Base-by-base conservation (phyloP, 1,140 invertebrate genomes). In the Hylaeus anthracinus region DNA sequence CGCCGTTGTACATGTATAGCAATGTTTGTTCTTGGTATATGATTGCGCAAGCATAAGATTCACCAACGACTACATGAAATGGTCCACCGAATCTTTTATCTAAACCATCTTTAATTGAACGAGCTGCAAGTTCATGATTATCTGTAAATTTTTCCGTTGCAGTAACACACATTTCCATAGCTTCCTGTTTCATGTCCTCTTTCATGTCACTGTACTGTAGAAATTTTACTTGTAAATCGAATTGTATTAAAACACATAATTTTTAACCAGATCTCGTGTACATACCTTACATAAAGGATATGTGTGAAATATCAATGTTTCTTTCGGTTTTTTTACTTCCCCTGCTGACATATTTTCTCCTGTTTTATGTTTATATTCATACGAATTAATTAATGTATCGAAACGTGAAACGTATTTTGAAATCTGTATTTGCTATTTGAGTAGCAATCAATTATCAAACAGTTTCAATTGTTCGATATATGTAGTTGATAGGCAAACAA, bases 11-110 rank as follows among this genome's bases (percentile, higher is more conserved):
- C 95, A 99, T 96, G 90, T 98, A 98, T 63, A 99, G 94, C 78
- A 99, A 95, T 86, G 97, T 97, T 89, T 97, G 97, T 60, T 96
- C 96, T 94, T 99, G 97, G 92, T 98, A 97, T 0, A 97, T 98
- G 72, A 98, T 95, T 92, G 98, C 97, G 93, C 98, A 98, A n/a
- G 97, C 98, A 92, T 96, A 99, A 26, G 97, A 97, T 94, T 99
- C 98, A 10, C 98, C 98, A 8, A 99, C 96, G 0, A 99, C 96
- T 1, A 97, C 97, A 93, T 99, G 98, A 96, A 98, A 99, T 15
- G 97, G 96, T 1, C 97, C 96, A 39, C 98, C 98, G 93, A 98
- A 99, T 90, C 98, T 98, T 93, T 98, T 98, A 92, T 99, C 98
- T 95, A 99, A 96, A 71, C 95, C 96, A 86, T 99, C 97, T 93